Evolutionary conservation across 2,113 vertebrate species (phyloP).

Genomic region (Zosterops japonicus): DNA sequence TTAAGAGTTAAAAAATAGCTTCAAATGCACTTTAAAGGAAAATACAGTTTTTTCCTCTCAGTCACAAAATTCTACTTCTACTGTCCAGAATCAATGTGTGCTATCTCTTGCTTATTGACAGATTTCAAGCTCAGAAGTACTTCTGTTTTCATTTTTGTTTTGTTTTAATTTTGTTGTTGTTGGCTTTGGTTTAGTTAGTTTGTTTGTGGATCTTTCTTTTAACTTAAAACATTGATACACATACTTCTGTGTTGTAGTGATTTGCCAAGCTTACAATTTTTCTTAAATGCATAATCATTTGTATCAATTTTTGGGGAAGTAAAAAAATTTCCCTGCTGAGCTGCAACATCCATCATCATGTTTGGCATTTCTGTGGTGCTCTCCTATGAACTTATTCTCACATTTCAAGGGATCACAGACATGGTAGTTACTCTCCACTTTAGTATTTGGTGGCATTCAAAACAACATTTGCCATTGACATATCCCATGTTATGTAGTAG

Average conservation of each 20-base stretch:
- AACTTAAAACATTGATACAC: background rate
- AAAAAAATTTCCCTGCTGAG: background rate
- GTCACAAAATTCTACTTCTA: background rate
- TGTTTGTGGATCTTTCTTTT: background rate
- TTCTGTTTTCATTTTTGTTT: background rate
- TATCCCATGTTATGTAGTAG: background rate
- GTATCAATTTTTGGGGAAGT: background rate
- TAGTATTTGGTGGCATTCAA: background rate
- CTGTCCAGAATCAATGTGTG: background rate
- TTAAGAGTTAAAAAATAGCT: background rate
- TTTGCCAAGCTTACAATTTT: background rate
- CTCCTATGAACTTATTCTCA: background rate
- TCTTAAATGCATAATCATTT: background rate
- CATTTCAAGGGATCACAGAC: background rate
- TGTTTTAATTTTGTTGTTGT: background rate
- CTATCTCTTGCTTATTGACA: background rate
- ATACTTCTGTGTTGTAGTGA: background rate
- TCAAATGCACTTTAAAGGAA: background rate
- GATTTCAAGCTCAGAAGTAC: background rate
- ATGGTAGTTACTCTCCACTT: background rate
- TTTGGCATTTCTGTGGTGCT: background rate
- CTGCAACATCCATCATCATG: rapidly evolving
- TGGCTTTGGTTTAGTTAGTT: background rate
- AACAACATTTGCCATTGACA: background rate
- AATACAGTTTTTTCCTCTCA: background rate